Evolutionary conservation across 1,140 invertebrate genomes (phyloP), one percentile per base, ranked within the genome.

Genomic region (Pollicipes pollicipes): DNA sequence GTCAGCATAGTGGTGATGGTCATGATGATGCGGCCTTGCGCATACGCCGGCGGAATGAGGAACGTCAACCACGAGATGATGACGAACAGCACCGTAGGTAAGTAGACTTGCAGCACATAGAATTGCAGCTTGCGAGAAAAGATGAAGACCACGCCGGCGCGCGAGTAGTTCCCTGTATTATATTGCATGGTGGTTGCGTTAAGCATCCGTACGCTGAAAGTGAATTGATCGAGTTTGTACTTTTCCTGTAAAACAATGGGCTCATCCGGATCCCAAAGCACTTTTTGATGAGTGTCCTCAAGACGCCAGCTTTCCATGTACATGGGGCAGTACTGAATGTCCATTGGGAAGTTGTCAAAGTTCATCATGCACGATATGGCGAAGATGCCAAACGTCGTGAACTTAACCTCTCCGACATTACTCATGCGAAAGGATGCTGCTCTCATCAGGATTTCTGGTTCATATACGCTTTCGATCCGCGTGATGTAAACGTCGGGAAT

Each of bases 41-140:
- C 70, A 3, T 70, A 32, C 28, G 71, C 68, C 0, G 73, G 73
- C 1, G 75, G 75, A 29, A 76, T 69, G 32, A 76, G 71, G 35
- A 75, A 72, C 32, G 75, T 74, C 27, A 76, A 68, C 75, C 75
- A 76, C 29, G 75, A 75, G 27, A 76, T 73, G 37, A 73, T 66
- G 32, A 76, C 75, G 58, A 76, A 74, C 27, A 76, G 73, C 24
- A 31, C 71, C 31, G 72, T 73, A 28, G 75, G 75, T 21, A 76
- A 58, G 70, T 74, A 76, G 3, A 73, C 75, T 66, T 73, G 70
- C 68, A 74, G 71, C 17, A 75, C 45, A 69, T 75, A 72, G 70
- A 70, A 75, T 21, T 71, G 71, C 24, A 74, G 24, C 37, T 75
- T 71, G 29, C 74, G 73, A 24, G 30, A 24, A 6, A 75, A 66